Evolutionary conservation across 2,888 invertebrate genomes (phyloP).

Genomic region (Aleiodes testaceus): DNA sequence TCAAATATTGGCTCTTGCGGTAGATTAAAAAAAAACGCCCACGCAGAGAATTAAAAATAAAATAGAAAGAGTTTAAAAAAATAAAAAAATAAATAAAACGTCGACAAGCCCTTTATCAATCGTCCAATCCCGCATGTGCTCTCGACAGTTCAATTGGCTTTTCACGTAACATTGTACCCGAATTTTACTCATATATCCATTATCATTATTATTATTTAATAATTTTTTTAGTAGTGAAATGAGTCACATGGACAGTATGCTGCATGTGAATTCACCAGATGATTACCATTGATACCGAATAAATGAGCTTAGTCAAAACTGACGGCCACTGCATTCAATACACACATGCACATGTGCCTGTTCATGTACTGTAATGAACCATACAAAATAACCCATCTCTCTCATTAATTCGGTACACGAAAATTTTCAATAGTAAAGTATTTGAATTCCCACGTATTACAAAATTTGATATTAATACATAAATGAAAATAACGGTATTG

Average conservation of each 20-base stretch:
- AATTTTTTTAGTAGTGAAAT: background rate
- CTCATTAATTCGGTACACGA: background rate
- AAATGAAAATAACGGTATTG: background rate
- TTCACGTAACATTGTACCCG: slow-evolving; percentile 42
- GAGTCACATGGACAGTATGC: slow-evolving; percentile 13
- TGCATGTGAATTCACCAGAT: slow-evolving; percentile 65
- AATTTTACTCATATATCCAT: slow-evolving; percentile 19
- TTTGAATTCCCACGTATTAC: background rate
- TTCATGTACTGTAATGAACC: background rate
- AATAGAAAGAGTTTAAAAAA: slow-evolving; percentile 16
- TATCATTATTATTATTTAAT: background rate
- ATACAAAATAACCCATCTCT: background rate
- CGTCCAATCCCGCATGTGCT: slow-evolving; percentile 45
- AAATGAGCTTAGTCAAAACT: slow-evolving; percentile 63
- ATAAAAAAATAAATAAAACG: slow-evolving; percentile 1
- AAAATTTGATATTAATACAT: background rate
- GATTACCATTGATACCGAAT: slow-evolving; percentile 64
- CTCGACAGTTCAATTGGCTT: slow-evolving; percentile 47
- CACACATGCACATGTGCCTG: too few relatives aligned
- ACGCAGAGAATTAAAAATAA: slow-evolving; percentile 13
- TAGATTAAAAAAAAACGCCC: slow-evolving; percentile 22
- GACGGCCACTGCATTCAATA: slow-evolving; percentile 22
- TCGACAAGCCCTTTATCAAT: slow-evolving; percentile 42
- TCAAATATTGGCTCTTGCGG: slow-evolving; percentile 42
- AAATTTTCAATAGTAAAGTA: slow-evolving; percentile 7